Evolutionary conservation across 2,888 invertebrate genomes (phyloP).

Genomic region (Agrilus mali): DNA sequence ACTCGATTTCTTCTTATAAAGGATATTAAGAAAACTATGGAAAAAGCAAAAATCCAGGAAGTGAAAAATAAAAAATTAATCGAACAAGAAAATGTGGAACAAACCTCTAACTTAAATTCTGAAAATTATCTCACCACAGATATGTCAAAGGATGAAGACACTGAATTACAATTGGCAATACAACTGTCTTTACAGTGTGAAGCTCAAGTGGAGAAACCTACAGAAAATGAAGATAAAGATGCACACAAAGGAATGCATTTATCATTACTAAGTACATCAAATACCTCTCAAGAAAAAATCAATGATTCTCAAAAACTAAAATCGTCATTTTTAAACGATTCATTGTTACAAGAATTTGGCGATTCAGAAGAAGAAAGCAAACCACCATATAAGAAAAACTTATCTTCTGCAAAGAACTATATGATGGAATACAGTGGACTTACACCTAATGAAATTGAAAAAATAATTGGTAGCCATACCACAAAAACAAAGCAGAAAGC

Average conservation of each 20-base stretch:
- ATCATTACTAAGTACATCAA: constrained; percentile 40
- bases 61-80: constrained; percentile 5
- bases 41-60: constrained; percentile 34
- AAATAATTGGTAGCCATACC: constrained; percentile 33
- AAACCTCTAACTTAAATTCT: background rate
- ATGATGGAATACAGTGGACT: constrained; percentile 68
- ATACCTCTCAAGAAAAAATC: constrained; percentile 17
- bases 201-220: constrained; percentile 9
- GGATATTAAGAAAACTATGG: constrained; percentile 51
- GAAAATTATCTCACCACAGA: background rate
- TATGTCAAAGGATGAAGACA: constrained; percentile 27
- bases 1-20: constrained; percentile 59
- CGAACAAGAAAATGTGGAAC: constrained; percentile 1
- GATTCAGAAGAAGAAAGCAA: constrained; percentile 18
- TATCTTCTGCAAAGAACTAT: constrained; percentile 52
- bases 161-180: constrained; percentile 40
- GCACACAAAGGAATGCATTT: constrained; percentile 47
- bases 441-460: constrained; percentile 53
- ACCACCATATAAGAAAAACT: constrained; percentile 11
- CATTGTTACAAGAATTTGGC: constrained; percentile 21
- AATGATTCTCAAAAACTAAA: background rate
- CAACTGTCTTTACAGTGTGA: constrained; percentile 44
- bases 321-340: constrained; percentile 10
- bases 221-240: constrained; percentile 28
- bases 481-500: constrained; percentile 5